A percentile compares a stretch with the other conserved stretches of the same genome.
phyloP scores from a whole-genome alignment of 2,888 invertebrate genomes.

The Poecilobothrus nobilitatus region DNA sequence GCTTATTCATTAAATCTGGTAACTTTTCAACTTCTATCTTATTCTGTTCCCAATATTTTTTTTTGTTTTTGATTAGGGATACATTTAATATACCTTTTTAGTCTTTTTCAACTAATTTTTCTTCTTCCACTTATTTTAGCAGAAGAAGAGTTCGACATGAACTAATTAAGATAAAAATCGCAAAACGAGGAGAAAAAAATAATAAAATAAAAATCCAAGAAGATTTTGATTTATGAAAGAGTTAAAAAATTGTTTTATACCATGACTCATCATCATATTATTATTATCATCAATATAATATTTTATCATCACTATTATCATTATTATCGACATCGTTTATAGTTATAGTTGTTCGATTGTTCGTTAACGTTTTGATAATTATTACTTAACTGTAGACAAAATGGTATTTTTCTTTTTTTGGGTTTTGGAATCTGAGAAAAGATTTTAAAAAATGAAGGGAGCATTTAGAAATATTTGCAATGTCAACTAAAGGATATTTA shows the following conservation, averaged over 20 bases:
- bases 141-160: background rate
- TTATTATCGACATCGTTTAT: background rate
- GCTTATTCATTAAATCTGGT: too few species aligned
- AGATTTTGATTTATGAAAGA: background rate
- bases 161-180: conserved; percentile 4
- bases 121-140: background rate
- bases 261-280: background rate
- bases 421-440: background rate
- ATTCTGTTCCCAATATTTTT: too few species aligned
- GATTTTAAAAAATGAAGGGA: too few species aligned
- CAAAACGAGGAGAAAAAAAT: background rate
- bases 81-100: background rate
- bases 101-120: background rate
- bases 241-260: background rate
- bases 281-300: background rate
- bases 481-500: too few species aligned
- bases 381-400: background rate
- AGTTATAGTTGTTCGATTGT: background rate
- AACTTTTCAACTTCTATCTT: too few species aligned
- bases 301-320: too few species aligned
- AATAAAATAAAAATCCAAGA: background rate
- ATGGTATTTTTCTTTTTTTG: background rate
- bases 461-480: too few species aligned
- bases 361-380: background rate
- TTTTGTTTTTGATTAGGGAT: background rate